Conservation (phyloP, 2,797 vertebrate species). For the Argya squamiceps region DNA sequence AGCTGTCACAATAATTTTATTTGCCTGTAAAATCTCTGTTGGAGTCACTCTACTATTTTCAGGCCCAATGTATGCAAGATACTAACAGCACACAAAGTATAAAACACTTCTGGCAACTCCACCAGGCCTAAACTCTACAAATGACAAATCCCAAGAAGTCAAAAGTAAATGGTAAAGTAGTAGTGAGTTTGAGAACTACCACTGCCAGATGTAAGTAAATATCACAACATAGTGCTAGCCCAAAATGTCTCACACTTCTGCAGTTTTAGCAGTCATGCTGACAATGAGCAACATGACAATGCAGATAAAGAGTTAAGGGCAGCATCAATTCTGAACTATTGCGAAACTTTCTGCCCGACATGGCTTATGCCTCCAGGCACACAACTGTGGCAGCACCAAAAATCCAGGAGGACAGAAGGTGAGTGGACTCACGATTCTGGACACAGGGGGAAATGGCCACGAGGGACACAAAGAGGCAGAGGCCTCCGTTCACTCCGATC, state of each 20-base stretch:
- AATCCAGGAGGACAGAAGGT: neutral
- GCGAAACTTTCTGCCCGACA: neutral
- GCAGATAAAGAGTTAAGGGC: neutral
- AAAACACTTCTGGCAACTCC: neutral
- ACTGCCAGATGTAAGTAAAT: neutral
- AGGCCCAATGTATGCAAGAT: neutral
- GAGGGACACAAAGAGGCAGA: conserved; percentile 90
- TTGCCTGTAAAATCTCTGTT: neutral
- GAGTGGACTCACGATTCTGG: conserved; percentile 85
- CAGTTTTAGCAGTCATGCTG: neutral
- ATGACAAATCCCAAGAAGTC: neutral
- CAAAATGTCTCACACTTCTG: neutral
- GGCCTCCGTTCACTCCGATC: conserved; percentile 87
- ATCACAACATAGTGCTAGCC: neutral
- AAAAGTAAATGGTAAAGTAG: neutral
- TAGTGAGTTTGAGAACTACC: neutral
- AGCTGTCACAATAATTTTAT: neutral
- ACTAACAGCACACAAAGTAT: neutral
- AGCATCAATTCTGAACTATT: neutral
- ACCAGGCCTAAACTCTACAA: neutral
- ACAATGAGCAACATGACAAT: neutral
- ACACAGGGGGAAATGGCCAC: conserved; percentile 92
- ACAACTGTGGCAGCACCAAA: neutral
- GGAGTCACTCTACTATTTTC: neutral
- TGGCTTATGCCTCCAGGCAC: accelerated